phyloP scores from a whole-genome alignment of 2,797 vertebrate species.

The Chelidonichthys spinosus region DNA sequence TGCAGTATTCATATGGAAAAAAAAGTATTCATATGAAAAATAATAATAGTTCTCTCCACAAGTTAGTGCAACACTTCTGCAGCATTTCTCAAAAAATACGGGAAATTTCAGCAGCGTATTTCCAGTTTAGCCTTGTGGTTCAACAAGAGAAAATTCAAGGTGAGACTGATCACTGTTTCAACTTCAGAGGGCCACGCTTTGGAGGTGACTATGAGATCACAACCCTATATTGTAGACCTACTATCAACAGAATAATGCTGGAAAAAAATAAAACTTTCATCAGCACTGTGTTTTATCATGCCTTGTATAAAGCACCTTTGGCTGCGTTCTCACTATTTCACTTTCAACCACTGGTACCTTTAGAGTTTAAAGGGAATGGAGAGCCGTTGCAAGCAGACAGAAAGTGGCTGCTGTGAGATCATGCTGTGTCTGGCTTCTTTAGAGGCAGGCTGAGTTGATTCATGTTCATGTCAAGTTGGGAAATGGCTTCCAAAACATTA shows the following conservation, averaged over 20 bases:
- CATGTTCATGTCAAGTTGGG: background rate
- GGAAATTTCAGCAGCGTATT: background rate
- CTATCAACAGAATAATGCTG: constrained; percentile 9
- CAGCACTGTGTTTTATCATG: constrained; percentile 40
- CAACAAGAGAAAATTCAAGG: constrained; percentile 18
- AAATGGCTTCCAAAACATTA: too few species aligned
- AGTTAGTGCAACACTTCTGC: constrained; percentile 4
- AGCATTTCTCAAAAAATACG: constrained; percentile 11
- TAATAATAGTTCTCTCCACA: background rate
- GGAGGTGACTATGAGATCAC: constrained; percentile 14
- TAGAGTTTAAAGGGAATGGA: constrained; percentile 34
- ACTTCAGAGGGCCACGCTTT: constrained; percentile 2
- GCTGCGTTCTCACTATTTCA: constrained; percentile 38
- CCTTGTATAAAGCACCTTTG: constrained; percentile 45
- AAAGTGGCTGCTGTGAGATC: constrained; percentile 3
- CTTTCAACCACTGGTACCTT: constrained; percentile 24
- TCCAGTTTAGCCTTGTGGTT: background rate
- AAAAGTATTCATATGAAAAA: constrained; percentile 13
- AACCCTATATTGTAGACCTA: background rate
- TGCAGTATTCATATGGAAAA: constrained; percentile 16
- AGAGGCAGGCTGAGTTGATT: constrained; percentile 14
- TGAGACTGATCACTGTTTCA: background rate
- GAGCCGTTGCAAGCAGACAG: constrained; percentile 34
- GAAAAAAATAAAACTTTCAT: constrained; percentile 38
- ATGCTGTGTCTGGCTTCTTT: constrained; percentile 27